Evolutionary conservation across 2,797 vertebrate genomes (phyloP), one percentile per base, ranked within the genome.

Genomic region (Pipistrellus nathusii): DNA sequence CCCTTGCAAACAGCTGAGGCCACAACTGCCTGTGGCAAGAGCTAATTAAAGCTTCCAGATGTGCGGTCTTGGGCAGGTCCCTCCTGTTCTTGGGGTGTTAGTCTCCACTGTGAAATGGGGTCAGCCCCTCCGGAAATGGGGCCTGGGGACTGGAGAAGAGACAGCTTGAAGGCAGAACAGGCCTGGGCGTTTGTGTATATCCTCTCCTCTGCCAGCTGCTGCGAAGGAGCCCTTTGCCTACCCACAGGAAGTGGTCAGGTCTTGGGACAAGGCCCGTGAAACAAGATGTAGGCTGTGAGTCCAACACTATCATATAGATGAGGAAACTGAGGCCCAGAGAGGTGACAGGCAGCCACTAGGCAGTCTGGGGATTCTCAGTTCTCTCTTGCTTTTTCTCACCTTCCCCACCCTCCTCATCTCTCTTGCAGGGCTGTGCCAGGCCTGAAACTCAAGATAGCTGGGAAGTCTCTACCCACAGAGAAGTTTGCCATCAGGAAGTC

Each of bases 401-500:
- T 30, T 55, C 32, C 46, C 8, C 20, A n/a, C 23, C 46, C 30
- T 35, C 44, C 57, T 25, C 32, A 6, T 93, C 48, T 93, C 21
- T 81, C 85, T 87, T 30, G 14, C 98, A 99, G 99, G 97, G 98
- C 99, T 95, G 99, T 99, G 41, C 99, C 99, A 48, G 98, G 98
- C 73, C 97, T 99, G 97, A 99, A 99, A 98, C 99, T 99, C 98
- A 99, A 99, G 98, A 99, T 99, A 90, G 99, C 99, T 9, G 99
- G 99, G 88, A 99, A 99, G 96, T 99, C 99, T 93, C 98, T 99
- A 94, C 99, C 99, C 66, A 99, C 99, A 1, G 99, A 99, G 97
- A 99, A 99, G 98, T 99, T 99, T 98, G 99, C 99, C 13, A 99
- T 99, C 97, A 98, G 99, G 88, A 99, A 99, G 98, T 99, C 99